Percentiles rank a stretch among this genome's conserved stretches.
These are phyloP conservation scores for Noturus placidus DNA, from an alignment of 2,113 vertebrate genomes.

Conservation along the genomic window DNA sequence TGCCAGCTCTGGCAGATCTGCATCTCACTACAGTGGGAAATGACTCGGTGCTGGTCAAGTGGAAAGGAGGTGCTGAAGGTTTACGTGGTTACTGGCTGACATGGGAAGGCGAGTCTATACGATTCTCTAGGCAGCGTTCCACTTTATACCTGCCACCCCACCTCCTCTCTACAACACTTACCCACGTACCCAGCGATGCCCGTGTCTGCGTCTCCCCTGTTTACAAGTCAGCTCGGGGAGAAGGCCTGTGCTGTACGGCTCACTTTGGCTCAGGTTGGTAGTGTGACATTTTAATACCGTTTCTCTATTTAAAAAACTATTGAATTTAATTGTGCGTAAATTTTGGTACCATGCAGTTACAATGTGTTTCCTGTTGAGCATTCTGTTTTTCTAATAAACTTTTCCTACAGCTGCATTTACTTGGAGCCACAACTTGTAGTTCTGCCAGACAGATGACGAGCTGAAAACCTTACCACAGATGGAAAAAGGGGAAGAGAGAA, in stretches of 20 bases:
- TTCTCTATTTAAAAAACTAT: neutral
- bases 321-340: neutral
- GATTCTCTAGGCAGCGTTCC: conserved; percentile 48
- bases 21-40: conserved; percentile 73
- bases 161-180: conserved; percentile 75
- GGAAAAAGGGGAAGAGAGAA: conserved; percentile 37
- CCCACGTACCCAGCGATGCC: conserved; percentile 62
- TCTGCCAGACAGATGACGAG: conserved; percentile 53
- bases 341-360: neutral
- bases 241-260: conserved; percentile 75
- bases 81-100: conserved; percentile 82
- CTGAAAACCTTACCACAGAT: conserved; percentile 51
- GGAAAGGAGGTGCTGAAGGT: conserved; percentile 66
- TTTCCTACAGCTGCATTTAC: conserved; percentile 59
- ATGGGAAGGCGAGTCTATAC: conserved; percentile 68
- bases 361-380: neutral
- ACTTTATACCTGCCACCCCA: conserved; percentile 67
- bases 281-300: neutral
- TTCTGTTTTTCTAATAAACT: conserved; percentile 27
- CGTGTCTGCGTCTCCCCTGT: conserved; percentile 81
- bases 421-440: conserved; percentile 64
- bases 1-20: conserved; percentile 71
- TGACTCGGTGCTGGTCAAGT: conserved; percentile 76
- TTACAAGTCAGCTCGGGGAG: conserved; percentile 71
- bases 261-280: conserved; percentile 71